These are phyloP conservation scores for Enchytraeus crypticus DNA, from an alignment of 2,888 invertebrate genomes.

Conservation along the genomic window DNA sequence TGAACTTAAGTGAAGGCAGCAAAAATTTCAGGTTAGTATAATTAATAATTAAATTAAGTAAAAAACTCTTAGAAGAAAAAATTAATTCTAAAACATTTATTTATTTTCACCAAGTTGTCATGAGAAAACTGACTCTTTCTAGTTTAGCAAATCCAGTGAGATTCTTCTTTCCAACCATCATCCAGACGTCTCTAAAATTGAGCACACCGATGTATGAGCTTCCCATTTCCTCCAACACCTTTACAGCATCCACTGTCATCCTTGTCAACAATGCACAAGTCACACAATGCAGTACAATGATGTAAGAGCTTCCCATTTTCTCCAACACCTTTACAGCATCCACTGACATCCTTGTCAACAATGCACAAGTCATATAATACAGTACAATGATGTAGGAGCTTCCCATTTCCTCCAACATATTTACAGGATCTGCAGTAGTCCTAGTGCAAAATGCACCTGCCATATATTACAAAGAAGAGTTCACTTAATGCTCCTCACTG, in stretches of 20 bases:
- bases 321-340: conserved; percentile 52
- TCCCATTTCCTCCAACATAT: conserved; percentile 52
- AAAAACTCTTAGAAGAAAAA: too few relatives aligned
- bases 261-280: too few relatives aligned
- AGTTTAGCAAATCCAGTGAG: conserved; percentile 52
- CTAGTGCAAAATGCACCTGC: too few relatives aligned
- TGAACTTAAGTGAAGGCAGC: too few relatives aligned
- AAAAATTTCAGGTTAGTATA: too few relatives aligned
- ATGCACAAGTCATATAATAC: too few relatives aligned
- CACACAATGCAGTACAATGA: conserved; percentile 54
- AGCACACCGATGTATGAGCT: conserved; percentile 54
- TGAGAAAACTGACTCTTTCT: too few relatives aligned
- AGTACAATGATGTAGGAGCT: conserved; percentile 55
- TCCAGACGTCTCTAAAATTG: conserved; percentile 55
- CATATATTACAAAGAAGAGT: too few relatives aligned
- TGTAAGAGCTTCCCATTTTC: conserved; percentile 53
- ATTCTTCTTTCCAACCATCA: conserved; percentile 53
- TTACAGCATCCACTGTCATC: conserved; percentile 51
- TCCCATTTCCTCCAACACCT: conserved; percentile 52
- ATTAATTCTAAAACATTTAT: too few relatives aligned
- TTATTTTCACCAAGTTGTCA: too few relatives aligned
- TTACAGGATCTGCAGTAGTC: conserved; percentile 51
- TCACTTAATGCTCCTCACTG: too few relatives aligned
- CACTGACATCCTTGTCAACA: conserved; percentile 51
- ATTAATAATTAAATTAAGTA: too few relatives aligned